Conservation (phyloP, 2,113 vertebrate genomes). For the Meriones unguiculatus region DNA sequence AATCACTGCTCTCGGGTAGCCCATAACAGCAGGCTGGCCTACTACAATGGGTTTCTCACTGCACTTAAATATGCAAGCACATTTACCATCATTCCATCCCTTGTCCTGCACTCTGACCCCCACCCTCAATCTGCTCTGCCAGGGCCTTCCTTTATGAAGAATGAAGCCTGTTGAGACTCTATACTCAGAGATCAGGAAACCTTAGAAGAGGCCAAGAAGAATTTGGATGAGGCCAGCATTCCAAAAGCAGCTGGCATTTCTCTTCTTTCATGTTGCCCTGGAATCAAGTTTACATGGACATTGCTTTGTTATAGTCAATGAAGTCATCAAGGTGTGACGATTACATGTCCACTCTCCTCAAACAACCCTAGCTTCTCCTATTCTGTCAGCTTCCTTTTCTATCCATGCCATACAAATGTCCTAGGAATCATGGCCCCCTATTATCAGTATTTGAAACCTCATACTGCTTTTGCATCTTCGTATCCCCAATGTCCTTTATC, state of each 20-base stretch:
- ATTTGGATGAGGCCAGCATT: background rate
- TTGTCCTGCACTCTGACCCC: accelerated
- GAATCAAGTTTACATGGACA: background rate
- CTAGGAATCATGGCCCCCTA: background rate
- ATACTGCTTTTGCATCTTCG: background rate
- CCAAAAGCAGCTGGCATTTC: background rate
- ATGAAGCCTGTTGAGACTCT: background rate
- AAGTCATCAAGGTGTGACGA: background rate
- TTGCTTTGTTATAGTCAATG: background rate
- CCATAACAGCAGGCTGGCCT: background rate
- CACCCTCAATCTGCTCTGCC: background rate
- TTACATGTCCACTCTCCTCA: accelerated
- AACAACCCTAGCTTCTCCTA: background rate
- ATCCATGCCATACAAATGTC: background rate
- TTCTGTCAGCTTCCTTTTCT: background rate
- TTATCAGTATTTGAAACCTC: background rate
- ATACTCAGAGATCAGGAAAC: background rate
- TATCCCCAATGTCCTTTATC: background rate
- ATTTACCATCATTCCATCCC: background rate
- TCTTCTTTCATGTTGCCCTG: background rate
- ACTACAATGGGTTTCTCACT: background rate
- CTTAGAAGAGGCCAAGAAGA: background rate
- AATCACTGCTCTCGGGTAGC: background rate
- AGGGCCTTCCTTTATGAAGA: background rate
- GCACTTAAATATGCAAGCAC: background rate